Base-by-base conservation (phyloP, 2,113 vertebrate species). In the Ageneiosus marmoratus region DNA sequence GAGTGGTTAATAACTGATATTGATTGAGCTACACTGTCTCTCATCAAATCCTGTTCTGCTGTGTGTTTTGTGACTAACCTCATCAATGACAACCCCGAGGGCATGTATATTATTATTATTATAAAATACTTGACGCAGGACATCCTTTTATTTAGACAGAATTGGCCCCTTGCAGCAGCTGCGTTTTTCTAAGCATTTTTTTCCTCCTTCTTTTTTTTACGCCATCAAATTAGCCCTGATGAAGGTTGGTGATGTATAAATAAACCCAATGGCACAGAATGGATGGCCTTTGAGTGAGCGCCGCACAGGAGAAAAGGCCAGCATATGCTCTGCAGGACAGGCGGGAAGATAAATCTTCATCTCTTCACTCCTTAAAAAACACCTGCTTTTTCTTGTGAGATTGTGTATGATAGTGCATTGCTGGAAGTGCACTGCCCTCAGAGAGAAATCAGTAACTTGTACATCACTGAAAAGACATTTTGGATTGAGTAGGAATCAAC, bases 191-290 rank as follows among this genome's bases (percentile, higher is more conserved):
- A 92, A 90, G 92, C 87, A 56, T 87, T 86, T 70, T 85, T 29
- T 27, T 34, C 44, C 41, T 56, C 46, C 60, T 51, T 69, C 34
- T 76, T 87, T 91, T 86, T 89, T 90, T 89, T 78, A 85, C 86
- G 87, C 91, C 90, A 85, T 93, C 92, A 94, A 94, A 94, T 94
- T 94, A 93, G 92, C 87, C 89, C 91, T 93, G 92, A 93, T 94
- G 93, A 94, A 93, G 92, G 92, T 92, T 92, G 90, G 89, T 90
- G 85, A 90, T 89, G 91, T 92, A 93, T 93, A 95, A 95, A 94
- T 94, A 95, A 95, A 94, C 93, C 80, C 77, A 29, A 77, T 86
- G 92, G 92, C 91, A 87, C 84, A 92, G 90, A 94, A 94, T 92
- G 93, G 93, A 93, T 89, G 89, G 83, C 88, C 92, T 93, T 91